Evolutionary conservation across 64 coral and sea anemone genomes (phyloP).

Genomic region (Acropora tenuis): DNA sequence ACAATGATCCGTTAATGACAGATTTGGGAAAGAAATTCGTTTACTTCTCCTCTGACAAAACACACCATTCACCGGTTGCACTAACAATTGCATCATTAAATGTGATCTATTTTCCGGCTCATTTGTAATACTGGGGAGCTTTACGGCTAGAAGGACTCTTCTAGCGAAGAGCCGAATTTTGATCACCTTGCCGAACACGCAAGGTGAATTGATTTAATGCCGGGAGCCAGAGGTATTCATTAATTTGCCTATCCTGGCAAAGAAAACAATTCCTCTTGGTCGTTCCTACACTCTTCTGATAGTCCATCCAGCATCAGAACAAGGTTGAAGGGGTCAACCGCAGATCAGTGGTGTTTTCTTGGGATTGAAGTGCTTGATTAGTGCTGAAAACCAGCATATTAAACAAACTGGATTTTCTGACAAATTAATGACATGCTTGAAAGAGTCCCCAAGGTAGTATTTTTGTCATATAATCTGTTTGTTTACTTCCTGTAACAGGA

Average conservation of each 20-base stretch:
- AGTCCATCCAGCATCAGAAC: not conserved
- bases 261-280: not conserved
- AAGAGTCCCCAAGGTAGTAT: not conserved
- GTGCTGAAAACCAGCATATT: not conserved
- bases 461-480: not conserved
- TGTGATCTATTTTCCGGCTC: not conserved
- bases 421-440: not conserved
- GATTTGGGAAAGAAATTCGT: not conserved
- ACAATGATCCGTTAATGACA: not conserved
- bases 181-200: not conserved
- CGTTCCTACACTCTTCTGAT: not conserved
- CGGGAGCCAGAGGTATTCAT: not conserved
- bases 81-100: not conserved
- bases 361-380: not conserved
- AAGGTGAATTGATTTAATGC: not conserved
- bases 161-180: too few relatives aligned
- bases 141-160: not conserved
- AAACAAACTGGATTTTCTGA: not conserved
- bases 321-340: too few relatives aligned
- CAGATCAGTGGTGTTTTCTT: too few relatives aligned
- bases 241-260: not conserved
- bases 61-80: not conserved
- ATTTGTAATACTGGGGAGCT: not conserved
- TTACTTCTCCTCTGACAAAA: not conserved
- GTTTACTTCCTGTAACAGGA: constrained; percentile 37